Evolutionary conservation across 2,888 invertebrate species (phyloP).

Genomic region (Sinhomidia bicolor): DNA sequence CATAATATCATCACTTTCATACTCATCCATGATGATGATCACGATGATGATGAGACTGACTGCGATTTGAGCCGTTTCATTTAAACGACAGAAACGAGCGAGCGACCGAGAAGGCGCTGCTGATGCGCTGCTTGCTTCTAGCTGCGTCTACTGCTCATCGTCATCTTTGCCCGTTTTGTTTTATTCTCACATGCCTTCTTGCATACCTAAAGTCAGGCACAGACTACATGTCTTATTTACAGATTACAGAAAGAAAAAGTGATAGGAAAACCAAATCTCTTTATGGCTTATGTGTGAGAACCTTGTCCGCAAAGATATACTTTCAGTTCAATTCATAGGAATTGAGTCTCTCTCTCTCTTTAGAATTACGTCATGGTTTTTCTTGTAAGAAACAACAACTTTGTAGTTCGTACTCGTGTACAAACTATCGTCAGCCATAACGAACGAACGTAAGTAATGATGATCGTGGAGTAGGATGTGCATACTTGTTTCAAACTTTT

Average conservation of each 20-base stretch:
- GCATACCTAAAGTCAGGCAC: neutral
- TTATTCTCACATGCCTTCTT: neutral
- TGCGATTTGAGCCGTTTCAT: neutral
- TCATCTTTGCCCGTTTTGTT: neutral
- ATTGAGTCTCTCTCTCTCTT: conserved; percentile 37
- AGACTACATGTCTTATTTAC: neutral
- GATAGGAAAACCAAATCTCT: conserved; percentile 36
- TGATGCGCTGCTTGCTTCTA: too few relatives aligned
- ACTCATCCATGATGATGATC: conserved; percentile 34
- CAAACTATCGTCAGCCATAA: neutral
- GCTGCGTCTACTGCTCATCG: neutral
- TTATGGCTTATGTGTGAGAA: conserved; percentile 19
- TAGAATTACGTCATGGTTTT: conserved; percentile 61
- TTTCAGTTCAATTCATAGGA: conserved; percentile 28
- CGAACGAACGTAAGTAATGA: neutral
- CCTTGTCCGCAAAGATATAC: neutral
- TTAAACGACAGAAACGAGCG: too few relatives aligned
- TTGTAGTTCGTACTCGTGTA: neutral
- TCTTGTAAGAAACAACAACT: conserved; percentile 42
- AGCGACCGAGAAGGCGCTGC: too few relatives aligned
- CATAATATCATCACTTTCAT: conserved; percentile 53
- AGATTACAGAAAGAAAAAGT: neutral
- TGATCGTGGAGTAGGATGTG: conserved; percentile 9
- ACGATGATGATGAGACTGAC: neutral
- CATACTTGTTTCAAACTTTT: conserved; percentile 6